These are phyloP conservation scores for Physeter macrocephalus DNA, from an alignment of 2,113 vertebrate species.

Conservation along the genomic window DNA sequence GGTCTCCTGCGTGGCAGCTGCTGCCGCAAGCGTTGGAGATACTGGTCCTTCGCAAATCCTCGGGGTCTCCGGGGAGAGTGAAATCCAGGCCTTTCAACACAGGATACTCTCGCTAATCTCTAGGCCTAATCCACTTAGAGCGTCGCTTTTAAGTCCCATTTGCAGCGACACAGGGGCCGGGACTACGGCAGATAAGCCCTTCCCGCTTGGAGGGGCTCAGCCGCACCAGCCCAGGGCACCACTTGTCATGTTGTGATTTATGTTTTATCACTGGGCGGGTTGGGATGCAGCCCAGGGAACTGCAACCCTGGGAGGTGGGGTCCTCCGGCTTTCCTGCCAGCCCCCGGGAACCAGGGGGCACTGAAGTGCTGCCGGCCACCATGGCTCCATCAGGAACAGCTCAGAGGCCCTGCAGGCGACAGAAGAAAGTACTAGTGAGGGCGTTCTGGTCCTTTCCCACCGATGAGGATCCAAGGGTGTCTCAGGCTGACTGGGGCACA, in stretches of 20 bases:
- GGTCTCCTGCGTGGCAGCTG: background rate
- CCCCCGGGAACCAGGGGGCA: background rate
- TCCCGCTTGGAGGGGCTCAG: background rate
- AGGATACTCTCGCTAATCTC: slow-evolving; percentile 52
- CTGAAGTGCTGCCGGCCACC: background rate
- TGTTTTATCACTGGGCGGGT: background rate
- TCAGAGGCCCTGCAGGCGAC: background rate
- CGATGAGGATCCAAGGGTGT: background rate
- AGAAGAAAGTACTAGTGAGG: slow-evolving; percentile 34
- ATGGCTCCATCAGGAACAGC: background rate
- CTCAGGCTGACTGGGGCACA: background rate
- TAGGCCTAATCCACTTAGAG: slow-evolving; percentile 12
- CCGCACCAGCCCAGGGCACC: background rate
- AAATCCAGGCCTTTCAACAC: slow-evolving; percentile 50
- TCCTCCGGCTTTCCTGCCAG: background rate
- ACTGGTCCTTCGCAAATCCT: background rate
- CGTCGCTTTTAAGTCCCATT: slow-evolving; percentile 45
- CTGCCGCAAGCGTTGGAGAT: background rate
- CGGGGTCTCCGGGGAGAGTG: background rate
- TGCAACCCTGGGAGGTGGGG: background rate
- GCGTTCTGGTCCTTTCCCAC: background rate
- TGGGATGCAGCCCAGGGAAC: background rate
- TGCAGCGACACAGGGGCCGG: background rate
- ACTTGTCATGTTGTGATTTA: background rate
- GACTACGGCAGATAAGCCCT: background rate